Conservation (phyloP, 2,113 vertebrate species). For the Callithrix jacchus region DNA sequence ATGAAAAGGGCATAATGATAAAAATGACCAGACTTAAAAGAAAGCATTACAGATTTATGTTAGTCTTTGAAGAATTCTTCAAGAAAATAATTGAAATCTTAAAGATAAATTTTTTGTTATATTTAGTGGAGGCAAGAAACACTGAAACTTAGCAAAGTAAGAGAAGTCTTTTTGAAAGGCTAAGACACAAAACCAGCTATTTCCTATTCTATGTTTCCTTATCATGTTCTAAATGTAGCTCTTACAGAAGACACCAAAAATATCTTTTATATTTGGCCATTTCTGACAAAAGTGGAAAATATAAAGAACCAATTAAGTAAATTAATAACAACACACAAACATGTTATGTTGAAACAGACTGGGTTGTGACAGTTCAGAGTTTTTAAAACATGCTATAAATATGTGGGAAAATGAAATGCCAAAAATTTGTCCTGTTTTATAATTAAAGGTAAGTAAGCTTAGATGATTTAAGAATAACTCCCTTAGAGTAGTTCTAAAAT, state of each 20-base stretch:
- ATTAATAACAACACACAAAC: background rate
- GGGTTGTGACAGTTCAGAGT: background rate
- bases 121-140: conserved; percentile 39
- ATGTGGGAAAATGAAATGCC: background rate
- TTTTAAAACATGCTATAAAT: conserved; percentile 1
- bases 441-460: background rate
- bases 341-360: conserved; percentile 12
- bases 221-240: conserved; percentile 52
- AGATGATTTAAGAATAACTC: background rate
- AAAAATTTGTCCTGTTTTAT: conserved; percentile 25
- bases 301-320: conserved; percentile 29
- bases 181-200: conserved; percentile 49
- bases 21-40: conserved; percentile 2
- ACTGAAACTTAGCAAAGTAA: conserved; percentile 50
- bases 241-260: conserved; percentile 59
- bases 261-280: conserved; percentile 44
- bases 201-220: conserved; percentile 56
- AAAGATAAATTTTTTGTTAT: background rate
- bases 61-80: conserved; percentile 40
- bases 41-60: background rate
- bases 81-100: conserved; percentile 34
- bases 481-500: conserved; percentile 18
- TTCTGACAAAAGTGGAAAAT: conserved; percentile 48
- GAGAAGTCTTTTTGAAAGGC: background rate
- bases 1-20: background rate